Evolutionary conservation across 2,113 vertebrate genomes (phyloP), one percentile per base, ranked within the genome.

Genomic region (Buteo buteo): DNA sequence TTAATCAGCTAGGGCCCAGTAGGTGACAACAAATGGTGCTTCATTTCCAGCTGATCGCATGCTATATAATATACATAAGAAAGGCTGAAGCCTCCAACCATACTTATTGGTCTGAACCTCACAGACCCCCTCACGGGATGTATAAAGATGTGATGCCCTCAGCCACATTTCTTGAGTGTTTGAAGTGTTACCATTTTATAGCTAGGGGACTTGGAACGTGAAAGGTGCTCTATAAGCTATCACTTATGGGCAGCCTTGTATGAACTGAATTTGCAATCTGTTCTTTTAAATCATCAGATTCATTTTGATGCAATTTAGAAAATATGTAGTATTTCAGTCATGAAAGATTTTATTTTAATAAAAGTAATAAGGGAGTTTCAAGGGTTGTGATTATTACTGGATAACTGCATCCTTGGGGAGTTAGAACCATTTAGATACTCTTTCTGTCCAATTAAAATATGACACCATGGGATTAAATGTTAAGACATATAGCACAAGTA

Each of bases 361-460:
- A 95, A 93, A 95, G 96, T 90, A 96, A 92, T 91, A 95, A 91
- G 65, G 61, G 82, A 96, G 70, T 88, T 94, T 96, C 93, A 93
- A 95, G 88, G 38, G 65, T 77, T 97, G 62, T 85, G 70, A 93
- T 96, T 93, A 97, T 92, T 83, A 71, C 36, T 69, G 72, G 61
- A 94, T 92, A 96, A 90, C 91, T 87, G 86, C 42, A 84, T 96
- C 91, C 87, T 66, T 73, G 57, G 92, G 82, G 85, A 78, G 62
- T 69, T 71, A 61, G 18, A 86, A 70, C 32, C 69, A 59, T 90
- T 95, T 87, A 89, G 76, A 86, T 94, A 80, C 36, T 79, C 65
- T 88, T 93, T 94, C 74, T 73, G 42, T 62, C 78, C 96, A 97
- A 94, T 95, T 97, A 96, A 96, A 95, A 88, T 70, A 86, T 57